Evolutionary conservation across 2,113 vertebrate genomes (phyloP), one percentile per base, ranked within the genome.

Genomic region (Odocoileus hemionus): DNA sequence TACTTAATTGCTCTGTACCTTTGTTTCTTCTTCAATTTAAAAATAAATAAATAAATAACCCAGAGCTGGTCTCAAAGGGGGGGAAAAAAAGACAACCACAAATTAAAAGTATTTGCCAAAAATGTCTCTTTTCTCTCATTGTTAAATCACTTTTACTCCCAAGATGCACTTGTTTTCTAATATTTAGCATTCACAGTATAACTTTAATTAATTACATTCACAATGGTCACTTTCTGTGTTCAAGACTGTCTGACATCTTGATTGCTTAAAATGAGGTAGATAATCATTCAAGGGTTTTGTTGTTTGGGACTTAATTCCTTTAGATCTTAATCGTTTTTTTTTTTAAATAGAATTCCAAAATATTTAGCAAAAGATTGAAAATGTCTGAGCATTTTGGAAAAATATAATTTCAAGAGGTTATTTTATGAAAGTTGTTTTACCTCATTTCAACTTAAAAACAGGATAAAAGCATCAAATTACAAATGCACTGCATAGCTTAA

Each of bases 211-310:
- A 84, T 95, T 96, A 96, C 98, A 97, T 98, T 97, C 97, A 88
- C 36, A 89, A 90, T 36, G 89, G 95, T 95, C 95, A 95, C 57
- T 43, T n/a, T 97, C 95, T 70, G 30, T 67, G 39, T 93, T 94
- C 57, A 96, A 85, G 92, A 94, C 33, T 89, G 86, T 58, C 26
- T 47, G 52, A 86, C 94, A 70, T 91, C 89, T 85, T 67, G 47
- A 80, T 58, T 39, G 87, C 92, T 91, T 55, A 80, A 52, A 85
- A 78, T 96, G 99, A 99, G 99, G 98, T 99, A 99, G 99, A 93
- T 96, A 96, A 94, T 89, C 17, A 23, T 96, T 95, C 6, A 39
- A 94, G 26, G 84, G 92, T 89, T 88, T 93, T 85, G 85, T 97
- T 97, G 80, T 45, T 86, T 93, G 92, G 90, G 94, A 76, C 8